These are phyloP conservation scores for Tetropium fuscum DNA, from an alignment of 2,888 invertebrate species.

Conservation along the genomic window DNA sequence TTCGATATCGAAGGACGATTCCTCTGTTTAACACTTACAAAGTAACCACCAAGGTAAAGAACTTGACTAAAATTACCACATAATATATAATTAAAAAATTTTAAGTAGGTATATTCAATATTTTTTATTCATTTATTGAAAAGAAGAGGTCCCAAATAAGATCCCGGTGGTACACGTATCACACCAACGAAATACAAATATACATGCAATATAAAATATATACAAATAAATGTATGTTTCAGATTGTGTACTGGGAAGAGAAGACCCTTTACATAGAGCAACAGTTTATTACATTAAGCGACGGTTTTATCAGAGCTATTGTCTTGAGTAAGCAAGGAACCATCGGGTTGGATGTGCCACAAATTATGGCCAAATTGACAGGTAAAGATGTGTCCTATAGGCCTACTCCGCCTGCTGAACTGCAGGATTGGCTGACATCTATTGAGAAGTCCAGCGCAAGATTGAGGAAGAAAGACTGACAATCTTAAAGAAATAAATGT, in stretches of 20 bases:
- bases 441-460: constrained; percentile 84
- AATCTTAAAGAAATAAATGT: too few relatives aligned
- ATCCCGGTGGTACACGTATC: too few relatives aligned
- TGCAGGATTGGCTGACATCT: constrained; percentile 80
- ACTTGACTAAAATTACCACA: too few relatives aligned
- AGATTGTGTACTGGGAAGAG: constrained; percentile 90
- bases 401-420: constrained; percentile 77
- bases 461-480: constrained; percentile 74
- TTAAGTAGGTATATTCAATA: too few relatives aligned
- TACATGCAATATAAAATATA: too few relatives aligned
- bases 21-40: constrained; percentile 83
- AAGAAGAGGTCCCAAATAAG: too few relatives aligned
- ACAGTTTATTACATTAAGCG: constrained; percentile 80
- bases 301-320: constrained; percentile 85
- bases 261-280: constrained; percentile 88
- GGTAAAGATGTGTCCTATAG: constrained; percentile 71
- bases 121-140: too few relatives aligned
- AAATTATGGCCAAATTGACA: constrained; percentile 75
- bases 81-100: too few relatives aligned
- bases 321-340: constrained; percentile 82
- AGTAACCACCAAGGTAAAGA: constrained; percentile 76
- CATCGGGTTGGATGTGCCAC: constrained; percentile 74
- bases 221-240: constrained; percentile 52
- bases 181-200: too few relatives aligned
- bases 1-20: constrained; percentile 83